These are phyloP conservation scores for Amphipyra tragopoginis DNA, from an alignment of 2,888 invertebrate genomes.

Conservation along the genomic window DNA sequence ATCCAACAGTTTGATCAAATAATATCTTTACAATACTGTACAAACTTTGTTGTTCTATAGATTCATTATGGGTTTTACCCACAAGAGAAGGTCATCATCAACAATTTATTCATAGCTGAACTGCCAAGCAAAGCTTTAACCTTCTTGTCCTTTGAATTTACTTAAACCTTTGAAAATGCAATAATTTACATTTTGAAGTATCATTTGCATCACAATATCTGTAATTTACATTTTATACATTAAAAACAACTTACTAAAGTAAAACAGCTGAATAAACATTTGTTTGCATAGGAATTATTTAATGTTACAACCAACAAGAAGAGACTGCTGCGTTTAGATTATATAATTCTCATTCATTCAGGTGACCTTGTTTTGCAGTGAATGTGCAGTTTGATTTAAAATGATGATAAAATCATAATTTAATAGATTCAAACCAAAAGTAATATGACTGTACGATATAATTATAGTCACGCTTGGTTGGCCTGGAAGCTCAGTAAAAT, in stretches of 20 bases:
- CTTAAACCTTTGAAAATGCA: conserved; percentile 19
- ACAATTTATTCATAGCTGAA: conserved; percentile 19
- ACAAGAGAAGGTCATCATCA: conserved; percentile 15
- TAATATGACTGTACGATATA: background rate
- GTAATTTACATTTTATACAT: conserved; percentile 22
- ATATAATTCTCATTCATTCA: conserved; percentile 31
- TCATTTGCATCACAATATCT: conserved; percentile 29
- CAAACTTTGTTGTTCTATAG: conserved; percentile 1
- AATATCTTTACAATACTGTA: conserved; percentile 1
- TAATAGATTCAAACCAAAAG: background rate
- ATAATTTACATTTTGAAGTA: conserved; percentile 13
- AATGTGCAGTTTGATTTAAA: conserved; percentile 20
- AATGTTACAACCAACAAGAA: conserved; percentile 3
- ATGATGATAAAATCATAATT: conserved; percentile 10
- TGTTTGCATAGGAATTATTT: background rate
- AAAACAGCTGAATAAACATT: background rate
- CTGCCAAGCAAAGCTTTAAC: conserved; percentile 11
- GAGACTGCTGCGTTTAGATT: conserved; percentile 13
- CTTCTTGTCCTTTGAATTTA: conserved; percentile 15
- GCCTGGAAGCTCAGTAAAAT: background rate
- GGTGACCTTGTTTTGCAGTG: conserved; percentile 27
- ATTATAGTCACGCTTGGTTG: background rate
- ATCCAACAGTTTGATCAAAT: background rate
- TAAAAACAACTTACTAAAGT: background rate
- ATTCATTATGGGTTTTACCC: conserved; percentile 5